Evolutionary conservation across 2,113 vertebrate genomes (phyloP).

Genomic region (Etia nguti): DNA sequence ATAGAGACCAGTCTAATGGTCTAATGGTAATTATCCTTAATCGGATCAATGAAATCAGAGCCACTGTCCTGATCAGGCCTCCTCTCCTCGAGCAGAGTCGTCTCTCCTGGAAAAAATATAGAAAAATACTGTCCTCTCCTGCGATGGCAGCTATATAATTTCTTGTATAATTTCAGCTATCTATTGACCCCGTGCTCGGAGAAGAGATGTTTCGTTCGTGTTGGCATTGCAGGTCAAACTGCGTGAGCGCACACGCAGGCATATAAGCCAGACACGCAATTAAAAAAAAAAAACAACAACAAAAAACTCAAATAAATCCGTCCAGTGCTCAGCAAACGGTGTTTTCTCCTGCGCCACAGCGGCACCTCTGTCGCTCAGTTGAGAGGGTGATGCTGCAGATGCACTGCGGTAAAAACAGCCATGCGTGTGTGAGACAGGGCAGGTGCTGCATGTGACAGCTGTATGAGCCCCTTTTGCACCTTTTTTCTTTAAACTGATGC

Average conservation of each 20-base stretch:
- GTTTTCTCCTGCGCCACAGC: slow-evolving; percentile 12
- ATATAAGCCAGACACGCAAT: background rate
- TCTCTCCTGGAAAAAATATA: background rate
- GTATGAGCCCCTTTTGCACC: too few species aligned
- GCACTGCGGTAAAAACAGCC: slow-evolving; percentile 70
- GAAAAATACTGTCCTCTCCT: background rate
- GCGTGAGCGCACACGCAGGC: background rate
- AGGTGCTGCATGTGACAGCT: background rate
- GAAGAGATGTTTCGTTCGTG: slow-evolving; percentile 2
- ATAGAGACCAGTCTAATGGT: background rate
- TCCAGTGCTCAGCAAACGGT: background rate
- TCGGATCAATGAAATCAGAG: background rate
- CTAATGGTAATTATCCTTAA: background rate
- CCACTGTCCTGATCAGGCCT: slow-evolving; percentile 32
- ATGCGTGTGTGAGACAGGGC: background rate
- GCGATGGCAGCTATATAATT: background rate
- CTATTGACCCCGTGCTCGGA: slow-evolving; percentile 8
- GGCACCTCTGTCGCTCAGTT: slow-evolving; percentile 13
- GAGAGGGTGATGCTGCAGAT: slow-evolving; percentile 49
- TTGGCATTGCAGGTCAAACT: slow-evolving; percentile 20
- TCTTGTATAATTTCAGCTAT: slow-evolving; percentile 8
- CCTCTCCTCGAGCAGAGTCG: background rate
- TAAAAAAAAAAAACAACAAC: background rate
- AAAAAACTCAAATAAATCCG: background rate
- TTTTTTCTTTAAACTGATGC: background rate